These are phyloP conservation scores for Meandrina meandrites DNA, from an alignment of 92 coral and sea anemone genomes.

Conservation along the genomic window DNA sequence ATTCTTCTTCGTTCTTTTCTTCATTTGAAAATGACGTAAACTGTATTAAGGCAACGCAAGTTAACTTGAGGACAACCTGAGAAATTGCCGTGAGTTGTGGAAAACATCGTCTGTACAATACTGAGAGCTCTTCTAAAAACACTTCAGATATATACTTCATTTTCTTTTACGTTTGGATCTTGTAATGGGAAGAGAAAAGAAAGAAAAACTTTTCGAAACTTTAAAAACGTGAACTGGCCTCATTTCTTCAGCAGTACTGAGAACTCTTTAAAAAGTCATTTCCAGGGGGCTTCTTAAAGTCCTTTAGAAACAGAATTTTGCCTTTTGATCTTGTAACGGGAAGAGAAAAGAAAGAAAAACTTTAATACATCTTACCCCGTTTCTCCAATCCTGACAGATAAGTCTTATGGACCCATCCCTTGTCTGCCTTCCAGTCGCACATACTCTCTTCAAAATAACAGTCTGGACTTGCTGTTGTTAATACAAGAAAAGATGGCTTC, in stretches of 20 bases:
- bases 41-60: too few species aligned
- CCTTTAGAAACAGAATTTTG: too few species aligned
- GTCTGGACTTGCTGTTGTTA: conserved; percentile 33
- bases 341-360: too few species aligned
- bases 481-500: not conserved
- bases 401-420: conserved; percentile 43
- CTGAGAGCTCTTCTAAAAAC: not conserved
- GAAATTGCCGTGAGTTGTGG: too few species aligned
- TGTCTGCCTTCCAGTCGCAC: conserved; percentile 55
- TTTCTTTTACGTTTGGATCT: not conserved
- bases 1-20: too few species aligned
- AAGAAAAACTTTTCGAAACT: too few species aligned
- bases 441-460: conserved; percentile 54
- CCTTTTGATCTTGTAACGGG: too few species aligned
- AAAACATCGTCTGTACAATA: not conserved
- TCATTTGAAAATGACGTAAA: too few species aligned
- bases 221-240: not conserved
- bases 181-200: not conserved
- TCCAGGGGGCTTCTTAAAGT: too few species aligned
- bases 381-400: conserved; percentile 15
- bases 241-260: not conserved
- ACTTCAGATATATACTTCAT: not conserved
- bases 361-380: too few species aligned
- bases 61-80: too few species aligned
- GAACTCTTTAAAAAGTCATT: too few species aligned